A percentile compares a stretch with the other conserved stretches of the same genome.
phyloP scores from a whole-genome alignment of 1,140 invertebrate genomes.

The Chlorops oryzae region DNA sequence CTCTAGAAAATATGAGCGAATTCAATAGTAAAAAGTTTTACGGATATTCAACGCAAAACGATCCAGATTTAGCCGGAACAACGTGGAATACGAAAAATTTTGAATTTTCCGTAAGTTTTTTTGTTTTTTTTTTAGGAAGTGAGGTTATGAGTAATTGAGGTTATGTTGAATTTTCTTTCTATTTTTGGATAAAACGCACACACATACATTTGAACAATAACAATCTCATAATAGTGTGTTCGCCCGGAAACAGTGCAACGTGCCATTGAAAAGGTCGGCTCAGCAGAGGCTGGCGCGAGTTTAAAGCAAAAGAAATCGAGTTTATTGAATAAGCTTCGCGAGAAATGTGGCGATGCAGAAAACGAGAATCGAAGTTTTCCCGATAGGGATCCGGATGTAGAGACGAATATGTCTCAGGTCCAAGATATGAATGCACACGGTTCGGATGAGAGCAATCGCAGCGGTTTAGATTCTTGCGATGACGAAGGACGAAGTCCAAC shows the following conservation, averaged over 20 bases:
- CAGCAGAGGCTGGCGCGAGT: conserved; percentile 22
- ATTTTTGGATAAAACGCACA: not conserved
- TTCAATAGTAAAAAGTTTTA: conserved; percentile 14
- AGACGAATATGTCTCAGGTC: conserved; percentile 28
- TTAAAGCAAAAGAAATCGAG: conserved; percentile 6
- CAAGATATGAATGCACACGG: too few species aligned
- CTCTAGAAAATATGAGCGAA: conserved; percentile 12
- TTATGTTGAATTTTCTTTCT: not conserved
- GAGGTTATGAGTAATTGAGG: not conserved
- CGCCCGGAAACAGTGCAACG: conserved; percentile 29
- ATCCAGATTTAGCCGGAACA: conserved; percentile 4
- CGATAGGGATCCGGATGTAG: conserved; percentile 29
- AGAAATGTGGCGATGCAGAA: conserved; percentile 26
- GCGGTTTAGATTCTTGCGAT: too few species aligned
- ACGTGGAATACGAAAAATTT: conserved; percentile 19
- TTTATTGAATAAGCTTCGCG: conserved; percentile 23
- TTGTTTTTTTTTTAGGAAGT: not conserved
- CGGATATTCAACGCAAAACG: conserved; percentile 10
- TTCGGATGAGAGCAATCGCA: too few species aligned
- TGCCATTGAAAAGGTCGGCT: conserved; percentile 28
- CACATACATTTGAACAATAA: not conserved
- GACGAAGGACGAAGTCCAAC: too few species aligned
- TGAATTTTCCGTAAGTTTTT: conserved; percentile 31
- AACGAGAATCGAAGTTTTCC: conserved; percentile 19
- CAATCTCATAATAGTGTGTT: conserved; percentile 20